phyloP scores from a whole-genome alignment of 2,888 invertebrate genomes.

The Aphodius granarius region DNA sequence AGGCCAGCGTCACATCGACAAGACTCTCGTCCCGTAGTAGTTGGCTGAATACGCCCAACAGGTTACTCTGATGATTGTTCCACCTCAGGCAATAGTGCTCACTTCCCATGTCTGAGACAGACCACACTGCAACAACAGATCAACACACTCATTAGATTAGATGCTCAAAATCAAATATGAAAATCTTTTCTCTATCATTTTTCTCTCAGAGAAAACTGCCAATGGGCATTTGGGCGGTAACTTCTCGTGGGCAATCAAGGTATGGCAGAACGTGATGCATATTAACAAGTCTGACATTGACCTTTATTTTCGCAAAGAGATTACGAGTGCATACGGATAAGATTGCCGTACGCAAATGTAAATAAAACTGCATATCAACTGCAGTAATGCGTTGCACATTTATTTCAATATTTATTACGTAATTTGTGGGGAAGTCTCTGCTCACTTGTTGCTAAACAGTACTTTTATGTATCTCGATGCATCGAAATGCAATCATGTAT shows the following conservation, averaged over 20 bases:
- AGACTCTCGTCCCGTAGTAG: constrained; percentile 93
- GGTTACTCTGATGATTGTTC: constrained; percentile 98
- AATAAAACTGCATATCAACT: neutral
- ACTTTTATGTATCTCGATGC: neutral
- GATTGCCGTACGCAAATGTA: neutral
- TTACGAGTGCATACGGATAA: neutral
- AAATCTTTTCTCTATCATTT: neutral
- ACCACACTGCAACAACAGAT: constrained; percentile 67
- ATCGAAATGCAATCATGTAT: too few relatives aligned
- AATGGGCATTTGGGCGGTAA: neutral
- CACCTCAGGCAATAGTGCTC: constrained; percentile 98
- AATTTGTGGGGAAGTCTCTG: neutral
- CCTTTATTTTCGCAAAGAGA: neutral
- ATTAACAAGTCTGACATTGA: neutral
- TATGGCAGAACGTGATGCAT: neutral
- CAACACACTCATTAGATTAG: neutral
- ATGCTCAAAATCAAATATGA: neutral
- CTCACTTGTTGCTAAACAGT: neutral
- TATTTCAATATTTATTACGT: neutral
- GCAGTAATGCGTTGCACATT: neutral
- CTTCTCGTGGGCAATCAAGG: neutral
- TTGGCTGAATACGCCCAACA: constrained; percentile 96
- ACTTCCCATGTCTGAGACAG: constrained; percentile 96
- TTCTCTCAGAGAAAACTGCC: neutral
- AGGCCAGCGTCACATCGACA: constrained; percentile 95